Conservation (phyloP, 2,888 invertebrate genomes). For the Stenodera caucasica region DNA sequence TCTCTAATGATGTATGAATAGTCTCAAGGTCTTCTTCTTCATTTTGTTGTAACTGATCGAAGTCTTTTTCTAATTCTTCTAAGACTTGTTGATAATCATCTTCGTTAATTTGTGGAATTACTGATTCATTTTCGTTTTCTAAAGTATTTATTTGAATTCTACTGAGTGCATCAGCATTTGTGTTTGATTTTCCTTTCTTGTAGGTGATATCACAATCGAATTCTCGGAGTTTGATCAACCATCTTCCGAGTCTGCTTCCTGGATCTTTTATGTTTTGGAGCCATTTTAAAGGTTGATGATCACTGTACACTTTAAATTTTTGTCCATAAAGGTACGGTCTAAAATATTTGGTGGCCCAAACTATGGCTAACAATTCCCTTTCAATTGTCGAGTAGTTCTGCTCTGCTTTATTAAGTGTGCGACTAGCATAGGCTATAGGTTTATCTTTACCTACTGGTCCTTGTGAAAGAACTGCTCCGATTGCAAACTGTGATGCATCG, state of each 20-base stretch:
- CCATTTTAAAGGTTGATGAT: slow-evolving; percentile 50
- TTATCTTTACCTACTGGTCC: slow-evolving; percentile 23
- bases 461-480: slow-evolving; percentile 17
- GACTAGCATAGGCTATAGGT: slow-evolving; percentile 34
- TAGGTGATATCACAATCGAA: slow-evolving; percentile 27
- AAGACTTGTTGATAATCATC: neutral
- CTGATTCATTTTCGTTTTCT: neutral
- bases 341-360: slow-evolving; percentile 21
- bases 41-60: neutral
- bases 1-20: neutral
- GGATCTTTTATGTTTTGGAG: slow-evolving; percentile 49
- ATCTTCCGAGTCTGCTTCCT: slow-evolving; percentile 39
- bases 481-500: neutral
- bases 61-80: neutral
- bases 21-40: neutral
- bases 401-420: slow-evolving; percentile 33
- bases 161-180: neutral
- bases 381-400: slow-evolving; percentile 37
- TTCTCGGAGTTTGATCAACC: slow-evolving; percentile 46
- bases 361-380: slow-evolving; percentile 37
- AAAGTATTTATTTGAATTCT: neutral
- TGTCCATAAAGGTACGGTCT: slow-evolving; percentile 17
- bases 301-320: slow-evolving; percentile 40
- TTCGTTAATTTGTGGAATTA: neutral
- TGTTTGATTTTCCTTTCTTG: neutral